Evolutionary conservation across 1,140 invertebrate genomes (phyloP), one percentile per base, ranked within the genome.

Genomic region (Varroa destructor): DNA sequence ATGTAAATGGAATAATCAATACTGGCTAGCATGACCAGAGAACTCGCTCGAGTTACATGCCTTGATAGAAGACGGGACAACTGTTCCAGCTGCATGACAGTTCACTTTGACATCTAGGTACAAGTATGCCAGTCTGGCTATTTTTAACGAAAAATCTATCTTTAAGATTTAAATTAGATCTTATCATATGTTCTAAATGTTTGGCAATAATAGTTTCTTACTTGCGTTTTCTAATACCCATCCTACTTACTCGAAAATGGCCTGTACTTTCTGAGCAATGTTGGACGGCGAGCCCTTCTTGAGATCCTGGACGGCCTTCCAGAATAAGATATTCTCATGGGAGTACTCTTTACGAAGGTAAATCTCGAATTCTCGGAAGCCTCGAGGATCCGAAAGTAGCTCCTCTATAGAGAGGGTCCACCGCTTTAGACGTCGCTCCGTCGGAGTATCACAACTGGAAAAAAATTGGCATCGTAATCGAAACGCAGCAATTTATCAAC

Each of bases 321-420:
- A 97, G 82, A 98, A 98, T 71, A 91, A 83, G 75, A 98, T 95
- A 79, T 98, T 98, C 81, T 98, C 95, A 77, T 95, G 91, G 72
- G 93, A 95, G 81, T 96, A 97, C 79, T 98, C 94, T 78, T 95
- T 97, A 73, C 90, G 85, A 71, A 97, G 83, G 81, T 95, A 97
- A 75, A 85, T 86, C 6, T 91, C 93, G 79, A 96, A 93, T 80
- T 95, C 92, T 77, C 89, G 86, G 71, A 92, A 81, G 10, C 75
- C 75, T 42, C 90, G 89, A 12, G 88, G 87, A 82, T 97, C 94
- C 0, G 85, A 86, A 71, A 97, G 87, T 71, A 97, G 81, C 80
- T 97, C 93, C 79, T 95, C 89, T 81, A 98, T 90, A n/a, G 89
- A 91, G 72, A 96, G 83, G 37, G 85, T 88, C 95, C 95, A 98